phyloP scores from a whole-genome alignment of 2,888 invertebrate genomes.

The Clunio marinus region DNA sequence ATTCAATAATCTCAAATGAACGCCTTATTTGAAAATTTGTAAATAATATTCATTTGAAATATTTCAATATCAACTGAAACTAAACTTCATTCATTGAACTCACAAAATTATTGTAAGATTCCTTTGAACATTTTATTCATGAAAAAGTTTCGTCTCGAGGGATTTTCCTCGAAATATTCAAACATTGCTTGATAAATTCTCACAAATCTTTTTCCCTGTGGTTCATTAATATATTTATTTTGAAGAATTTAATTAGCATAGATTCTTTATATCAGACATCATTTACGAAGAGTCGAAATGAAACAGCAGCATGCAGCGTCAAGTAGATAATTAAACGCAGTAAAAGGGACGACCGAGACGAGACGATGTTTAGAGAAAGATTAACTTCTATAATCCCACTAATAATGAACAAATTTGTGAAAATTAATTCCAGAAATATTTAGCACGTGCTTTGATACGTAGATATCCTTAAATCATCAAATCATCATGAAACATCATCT shows the following conservation, averaged over 20 bases:
- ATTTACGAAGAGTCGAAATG: background rate
- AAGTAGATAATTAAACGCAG: constrained; percentile 13
- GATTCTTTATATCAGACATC: background rate
- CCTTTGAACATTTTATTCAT: too few species aligned
- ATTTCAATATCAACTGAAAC: background rate
- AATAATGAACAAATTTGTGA: background rate
- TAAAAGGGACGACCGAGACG: too few species aligned
- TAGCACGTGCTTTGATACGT: constrained; percentile 4
- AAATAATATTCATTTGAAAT: background rate
- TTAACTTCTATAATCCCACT: constrained; percentile 24
- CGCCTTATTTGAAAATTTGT: constrained; percentile 6
- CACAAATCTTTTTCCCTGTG: background rate
- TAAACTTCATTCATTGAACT: background rate
- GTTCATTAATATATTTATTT: background rate
- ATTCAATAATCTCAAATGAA: background rate
- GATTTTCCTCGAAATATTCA: too few species aligned
- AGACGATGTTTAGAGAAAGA: constrained; percentile 32
- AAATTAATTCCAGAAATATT: constrained; percentile 6
- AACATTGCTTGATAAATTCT: too few species aligned
- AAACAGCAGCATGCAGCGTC: background rate
- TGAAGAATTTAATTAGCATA: constrained; percentile 1
- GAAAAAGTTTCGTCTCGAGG: too few species aligned
- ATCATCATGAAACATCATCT: too few species aligned
- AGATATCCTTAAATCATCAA: too few species aligned
- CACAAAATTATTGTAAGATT: too few species aligned